Evolutionary conservation across 64 coral and sea anemone species (phyloP).

Genomic region (Montipora efflorescens): DNA sequence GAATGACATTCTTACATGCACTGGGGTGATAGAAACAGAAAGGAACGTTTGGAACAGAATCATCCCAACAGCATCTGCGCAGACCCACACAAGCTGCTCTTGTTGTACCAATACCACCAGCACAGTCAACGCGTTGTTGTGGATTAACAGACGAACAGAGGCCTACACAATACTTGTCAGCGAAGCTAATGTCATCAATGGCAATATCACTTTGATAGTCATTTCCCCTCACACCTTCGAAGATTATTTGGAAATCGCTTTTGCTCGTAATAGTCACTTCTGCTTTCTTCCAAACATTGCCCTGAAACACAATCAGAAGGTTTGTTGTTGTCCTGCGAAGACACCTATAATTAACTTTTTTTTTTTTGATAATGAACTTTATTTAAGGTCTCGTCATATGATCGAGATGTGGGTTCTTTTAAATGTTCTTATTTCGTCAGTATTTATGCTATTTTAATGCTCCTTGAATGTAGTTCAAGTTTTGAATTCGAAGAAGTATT

Average conservation of each 20-base stretch:
- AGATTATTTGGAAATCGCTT: constrained; percentile 69
- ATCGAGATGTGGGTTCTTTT: too few species aligned
- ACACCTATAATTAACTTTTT: too few species aligned
- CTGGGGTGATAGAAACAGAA: constrained; percentile 97
- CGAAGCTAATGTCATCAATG: constrained; percentile 88
- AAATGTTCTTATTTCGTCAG: too few species aligned
- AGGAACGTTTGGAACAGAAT: constrained; percentile 79
- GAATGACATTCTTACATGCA: constrained; percentile 77
- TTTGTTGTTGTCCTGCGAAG: neutral
- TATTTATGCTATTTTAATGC: too few species aligned
- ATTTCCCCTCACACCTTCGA: constrained; percentile 89
- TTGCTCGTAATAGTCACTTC: constrained; percentile 78
- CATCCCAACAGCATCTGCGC: constrained; percentile 91
- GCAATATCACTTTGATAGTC: constrained; percentile 90
- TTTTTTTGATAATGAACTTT: too few species aligned
- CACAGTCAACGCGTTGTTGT: constrained; percentile 81
- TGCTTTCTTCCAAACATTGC: constrained; percentile 94
- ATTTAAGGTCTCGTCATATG: too few species aligned
- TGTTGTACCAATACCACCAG: constrained; percentile 76
- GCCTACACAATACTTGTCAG: constrained; percentile 87
- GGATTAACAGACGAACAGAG: constrained; percentile 86
- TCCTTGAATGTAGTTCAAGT: too few species aligned
- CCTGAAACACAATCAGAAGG: constrained; percentile 20
- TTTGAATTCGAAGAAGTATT: too few species aligned
- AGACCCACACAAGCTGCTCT: constrained; percentile 68